Conservation (phyloP, 2,888 invertebrate species). For the Drosophila gaucha region DNA sequence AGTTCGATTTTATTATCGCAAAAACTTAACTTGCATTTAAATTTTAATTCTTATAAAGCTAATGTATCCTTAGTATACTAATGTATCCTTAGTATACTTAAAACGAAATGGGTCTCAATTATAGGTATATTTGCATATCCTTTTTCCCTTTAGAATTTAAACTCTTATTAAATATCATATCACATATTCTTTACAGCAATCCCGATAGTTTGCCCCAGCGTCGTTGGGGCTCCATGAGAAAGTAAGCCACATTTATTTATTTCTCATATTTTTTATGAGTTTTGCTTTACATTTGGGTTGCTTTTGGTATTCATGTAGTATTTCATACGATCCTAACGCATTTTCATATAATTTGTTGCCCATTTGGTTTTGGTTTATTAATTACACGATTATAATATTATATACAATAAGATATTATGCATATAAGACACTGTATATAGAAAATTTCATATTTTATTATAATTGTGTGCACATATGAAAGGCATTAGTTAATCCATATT, state of each 20-base stretch:
- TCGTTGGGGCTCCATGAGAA: conserved; percentile 88
- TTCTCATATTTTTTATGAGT: conserved; percentile 20
- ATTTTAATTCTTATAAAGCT: too few relatives aligned
- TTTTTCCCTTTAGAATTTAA: background rate
- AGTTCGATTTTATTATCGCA: too few relatives aligned
- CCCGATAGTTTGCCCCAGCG: conserved; percentile 87
- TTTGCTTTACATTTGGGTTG: conserved; percentile 21
- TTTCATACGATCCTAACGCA: conserved; percentile 21
- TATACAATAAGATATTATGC: too few relatives aligned
- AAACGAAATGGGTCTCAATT: too few relatives aligned
- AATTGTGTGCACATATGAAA: background rate
- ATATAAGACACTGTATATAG: conserved; percentile 13
- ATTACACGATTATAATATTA: too few relatives aligned
- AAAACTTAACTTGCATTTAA: too few relatives aligned
- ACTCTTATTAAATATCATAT: conserved; percentile 43
- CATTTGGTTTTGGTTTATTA: conserved; percentile 50
- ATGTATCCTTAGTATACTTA: too few relatives aligned
- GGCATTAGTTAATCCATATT: background rate
- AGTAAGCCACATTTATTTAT: conserved; percentile 84
- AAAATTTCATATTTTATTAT: background rate
- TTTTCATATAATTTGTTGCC: conserved; percentile 26
- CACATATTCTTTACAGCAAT: conserved; percentile 85
- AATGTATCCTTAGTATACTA: too few relatives aligned
- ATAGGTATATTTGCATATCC: background rate
- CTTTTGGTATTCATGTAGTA: conserved; percentile 33